Evolutionary conservation across 2,888 invertebrate genomes (phyloP), one percentile per base, ranked within the genome.

Genomic region (Phalera bucephala): DNA sequence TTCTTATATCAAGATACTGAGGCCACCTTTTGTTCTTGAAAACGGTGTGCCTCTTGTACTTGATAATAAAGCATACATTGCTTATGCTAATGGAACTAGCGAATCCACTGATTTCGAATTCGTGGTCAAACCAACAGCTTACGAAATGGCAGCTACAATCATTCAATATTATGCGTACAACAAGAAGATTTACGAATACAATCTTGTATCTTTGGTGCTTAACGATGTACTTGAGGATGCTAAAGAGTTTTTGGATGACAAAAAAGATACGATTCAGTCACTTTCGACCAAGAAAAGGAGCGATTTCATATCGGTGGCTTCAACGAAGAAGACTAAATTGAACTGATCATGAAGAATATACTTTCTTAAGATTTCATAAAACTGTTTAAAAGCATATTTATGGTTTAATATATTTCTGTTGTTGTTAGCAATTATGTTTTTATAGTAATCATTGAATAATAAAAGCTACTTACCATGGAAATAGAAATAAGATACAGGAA

Each of bases 171-270:
- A n/a, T n/a, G 80, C 64, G 2, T 56, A 67, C 13, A 45, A 80
- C 3, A 78, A 81, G 36, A 72, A 67, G 7, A 72, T 83, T 11
- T 81, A 80, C 33, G 64, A 74, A 42, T 79, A 70, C 49, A 74
- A 80, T 25, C 1, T 79, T 0, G 6, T 61, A 0, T 20, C 25
- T 0, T 21, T 68, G 0, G 8, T 67, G 0, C 1, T 53, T 0
- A 39, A 50, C 1, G 45, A 39, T 0, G 0, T 60, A 3, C 6
- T 72, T 1, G 46, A 61, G 0, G 64, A 64, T 0, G 8, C 78
- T 0, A 64, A 54, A 10, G 25, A 28, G 0, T 69, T 47, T 37
- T 50, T 79, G 0, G 38, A 46, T 1, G 47, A 52, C 0, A 64
- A 70, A 19, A 21, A 52, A 2, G 36, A 48, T 0, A 34, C 52